Conservation (phyloP, 2,797 vertebrate genomes). For the Adrianichthys oophorus region DNA sequence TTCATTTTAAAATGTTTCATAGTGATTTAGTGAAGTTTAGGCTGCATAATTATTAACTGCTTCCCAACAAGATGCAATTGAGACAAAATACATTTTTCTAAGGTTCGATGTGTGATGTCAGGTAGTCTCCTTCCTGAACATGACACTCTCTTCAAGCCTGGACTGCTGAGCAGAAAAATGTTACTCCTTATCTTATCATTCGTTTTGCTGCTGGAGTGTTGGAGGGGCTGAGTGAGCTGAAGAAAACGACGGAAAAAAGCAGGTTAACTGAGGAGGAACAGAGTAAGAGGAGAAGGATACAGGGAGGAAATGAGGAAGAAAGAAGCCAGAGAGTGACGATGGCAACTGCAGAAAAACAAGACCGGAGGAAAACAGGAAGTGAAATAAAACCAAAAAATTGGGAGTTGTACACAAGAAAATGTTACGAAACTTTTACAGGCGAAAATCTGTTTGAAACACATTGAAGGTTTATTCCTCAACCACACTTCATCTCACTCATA, state of each 20-base stretch:
- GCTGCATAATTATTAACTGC: constrained; percentile 18
- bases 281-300: background rate
- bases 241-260: background rate
- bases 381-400: constrained; percentile 13
- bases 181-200: constrained; percentile 73
- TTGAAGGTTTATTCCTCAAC: constrained; percentile 55
- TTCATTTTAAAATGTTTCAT: no score
- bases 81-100: constrained; percentile 67
- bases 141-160: constrained; percentile 57
- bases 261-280: constrained; percentile 8
- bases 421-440: constrained; percentile 22
- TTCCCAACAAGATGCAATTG: constrained; percentile 62
- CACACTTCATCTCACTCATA: constrained; percentile 43
- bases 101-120: constrained; percentile 67
- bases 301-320: constrained; percentile 24
- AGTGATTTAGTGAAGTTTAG: no score
- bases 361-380: constrained; percentile 13
- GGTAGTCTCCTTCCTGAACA: constrained; percentile 55
- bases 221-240: background rate
- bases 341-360: constrained; percentile 10
- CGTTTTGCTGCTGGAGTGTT: constrained; percentile 36
- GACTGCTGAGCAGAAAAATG: constrained; percentile 58
- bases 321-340: constrained; percentile 11
- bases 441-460: constrained; percentile 26
- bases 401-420: constrained; percentile 2